Conservation (phyloP, 1,140 invertebrate species). For the Brachionus rubens region DNA sequence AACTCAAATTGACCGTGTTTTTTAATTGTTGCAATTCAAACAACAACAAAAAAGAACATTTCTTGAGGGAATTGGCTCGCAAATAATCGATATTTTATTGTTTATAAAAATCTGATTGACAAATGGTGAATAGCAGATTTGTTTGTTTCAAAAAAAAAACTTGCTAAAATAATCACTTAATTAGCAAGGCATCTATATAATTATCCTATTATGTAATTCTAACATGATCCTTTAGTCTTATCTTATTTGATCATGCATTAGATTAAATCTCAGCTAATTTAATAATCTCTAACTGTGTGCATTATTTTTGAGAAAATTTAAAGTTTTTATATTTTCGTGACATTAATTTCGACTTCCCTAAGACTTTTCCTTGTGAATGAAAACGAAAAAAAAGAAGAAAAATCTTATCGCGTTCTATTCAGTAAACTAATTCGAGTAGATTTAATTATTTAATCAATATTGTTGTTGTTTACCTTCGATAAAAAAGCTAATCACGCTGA, state of each 20-base stretch:
- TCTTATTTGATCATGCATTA: slow-evolving; percentile 11
- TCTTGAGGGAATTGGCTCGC: background rate
- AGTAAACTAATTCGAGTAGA: slow-evolving; percentile 15
- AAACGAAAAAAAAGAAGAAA: background rate
- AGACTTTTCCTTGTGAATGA: too few relatives aligned
- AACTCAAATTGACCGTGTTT: slow-evolving; percentile 37
- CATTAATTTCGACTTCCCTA: slow-evolving; percentile 24
- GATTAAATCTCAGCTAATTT: background rate
- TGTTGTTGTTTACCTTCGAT: background rate
- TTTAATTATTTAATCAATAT: slow-evolving; percentile 31
- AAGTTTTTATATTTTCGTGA: too few relatives aligned
- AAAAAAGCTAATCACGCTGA: slow-evolving; percentile 24
- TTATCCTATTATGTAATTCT: slow-evolving; percentile 10
- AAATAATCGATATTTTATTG: slow-evolving; percentile 40
- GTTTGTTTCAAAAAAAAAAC: too few relatives aligned
- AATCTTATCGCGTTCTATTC: slow-evolving; percentile 37
- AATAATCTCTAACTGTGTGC: slow-evolving; percentile 24
- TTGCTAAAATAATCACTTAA: slow-evolving; percentile 45
- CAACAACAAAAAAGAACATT: background rate
- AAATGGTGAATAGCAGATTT: background rate
- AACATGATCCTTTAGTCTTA: slow-evolving; percentile 25
- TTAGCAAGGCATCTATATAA: slow-evolving; percentile 34
- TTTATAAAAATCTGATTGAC: slow-evolving; percentile 21
- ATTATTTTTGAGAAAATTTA: slow-evolving; percentile 20
- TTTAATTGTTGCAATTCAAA: background rate